These are phyloP conservation scores for Lacerta bilineata DNA, from an alignment of 2,797 vertebrate species.

Conservation along the genomic window DNA sequence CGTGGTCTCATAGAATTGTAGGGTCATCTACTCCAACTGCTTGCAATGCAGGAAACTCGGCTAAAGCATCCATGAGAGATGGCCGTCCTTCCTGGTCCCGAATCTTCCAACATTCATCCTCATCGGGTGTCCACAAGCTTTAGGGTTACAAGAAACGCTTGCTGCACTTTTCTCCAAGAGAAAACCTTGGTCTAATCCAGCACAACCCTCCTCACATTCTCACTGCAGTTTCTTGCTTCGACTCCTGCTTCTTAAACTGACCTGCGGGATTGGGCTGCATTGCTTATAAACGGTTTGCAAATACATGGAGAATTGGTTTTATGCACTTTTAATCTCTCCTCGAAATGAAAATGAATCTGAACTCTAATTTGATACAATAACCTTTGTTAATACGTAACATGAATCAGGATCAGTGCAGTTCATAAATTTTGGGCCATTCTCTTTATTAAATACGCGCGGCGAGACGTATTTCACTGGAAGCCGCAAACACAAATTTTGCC, in stretches of 20 bases:
- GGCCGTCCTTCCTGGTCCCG: too few relatives aligned
- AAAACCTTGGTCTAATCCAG: background rate
- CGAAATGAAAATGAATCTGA: conserved; percentile 71
- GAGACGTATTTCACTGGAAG: conserved; percentile 58
- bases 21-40: too few relatives aligned
- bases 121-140: too few relatives aligned
- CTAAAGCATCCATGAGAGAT: too few relatives aligned
- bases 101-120: too few relatives aligned
- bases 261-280: background rate
- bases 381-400: conserved; percentile 43
- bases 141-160: too few relatives aligned
- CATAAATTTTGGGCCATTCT: conserved; percentile 50
- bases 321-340: conserved; percentile 61
- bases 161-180: too few relatives aligned
- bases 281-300: conserved; percentile 25
- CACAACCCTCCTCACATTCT: background rate
- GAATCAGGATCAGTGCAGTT: conserved; percentile 48
- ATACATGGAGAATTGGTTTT: conserved; percentile 48
- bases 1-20: too few relatives aligned
- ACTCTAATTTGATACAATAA: conserved; percentile 66
- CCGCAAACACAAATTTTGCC: conserved; percentile 52
- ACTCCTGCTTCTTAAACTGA: background rate
- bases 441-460: conserved; percentile 59
- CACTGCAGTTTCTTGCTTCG: background rate
- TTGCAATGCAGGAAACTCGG: too few relatives aligned